phyloP scores from a whole-genome alignment of 1,140 invertebrate species.

The Arctopsyche grandis region DNA sequence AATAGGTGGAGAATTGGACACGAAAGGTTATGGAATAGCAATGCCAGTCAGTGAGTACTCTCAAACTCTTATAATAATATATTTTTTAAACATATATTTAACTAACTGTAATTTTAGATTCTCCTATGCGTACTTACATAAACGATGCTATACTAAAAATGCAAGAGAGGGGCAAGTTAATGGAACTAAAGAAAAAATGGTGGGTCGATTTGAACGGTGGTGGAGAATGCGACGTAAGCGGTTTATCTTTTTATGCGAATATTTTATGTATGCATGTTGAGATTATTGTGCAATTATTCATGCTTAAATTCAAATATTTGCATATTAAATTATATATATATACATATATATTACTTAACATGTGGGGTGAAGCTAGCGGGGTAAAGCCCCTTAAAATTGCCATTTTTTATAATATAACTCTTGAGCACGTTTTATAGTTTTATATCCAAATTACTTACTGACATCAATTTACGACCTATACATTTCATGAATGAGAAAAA shows the following conservation, averaged over 20 bases:
- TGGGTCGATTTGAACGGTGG: slow-evolving; percentile 73
- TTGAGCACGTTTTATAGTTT: no score
- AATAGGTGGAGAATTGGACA: slow-evolving; percentile 89
- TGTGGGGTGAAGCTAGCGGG: no score
- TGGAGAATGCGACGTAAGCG: slow-evolving; percentile 59
- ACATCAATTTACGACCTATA: no score
- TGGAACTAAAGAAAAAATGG: slow-evolving; percentile 81
- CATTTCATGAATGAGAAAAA: no score
- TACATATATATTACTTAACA: no score
- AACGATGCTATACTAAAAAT: slow-evolving; percentile 77
- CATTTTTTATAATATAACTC: no score
- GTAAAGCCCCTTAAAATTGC: no score
- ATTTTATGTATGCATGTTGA: slow-evolving; percentile 6
- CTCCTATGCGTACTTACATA: slow-evolving; percentile 73
- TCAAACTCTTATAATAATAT: neutral
- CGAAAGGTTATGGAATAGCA: slow-evolving; percentile 85
- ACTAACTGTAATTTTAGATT: slow-evolving; percentile 65
- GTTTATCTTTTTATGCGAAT: slow-evolving; percentile 4
- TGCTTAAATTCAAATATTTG: neutral
- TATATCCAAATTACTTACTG: no score
- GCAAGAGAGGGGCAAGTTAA: slow-evolving; percentile 78
- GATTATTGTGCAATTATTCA: neutral
- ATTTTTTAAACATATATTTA: slow-evolving; percentile 17
- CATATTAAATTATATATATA: no score
- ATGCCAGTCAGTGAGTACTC: slow-evolving; percentile 73